phyloP scores from a whole-genome alignment of 2,888 invertebrate genomes.

The Sycophila texana region DNA sequence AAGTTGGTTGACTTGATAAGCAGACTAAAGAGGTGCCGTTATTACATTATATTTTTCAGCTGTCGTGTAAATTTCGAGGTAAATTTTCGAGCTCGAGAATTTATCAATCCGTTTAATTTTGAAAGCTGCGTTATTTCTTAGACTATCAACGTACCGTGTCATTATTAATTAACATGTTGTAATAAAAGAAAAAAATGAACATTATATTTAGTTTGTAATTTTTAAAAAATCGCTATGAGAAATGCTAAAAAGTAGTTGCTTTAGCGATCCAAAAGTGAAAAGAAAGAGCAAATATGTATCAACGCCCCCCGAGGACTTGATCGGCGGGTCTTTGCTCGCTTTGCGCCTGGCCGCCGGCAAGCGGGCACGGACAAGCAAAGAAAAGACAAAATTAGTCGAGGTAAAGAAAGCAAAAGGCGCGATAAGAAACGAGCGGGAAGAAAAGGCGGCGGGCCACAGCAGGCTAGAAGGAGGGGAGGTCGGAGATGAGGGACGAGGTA shows the following conservation, averaged over 20 bases:
- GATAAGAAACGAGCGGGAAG: slow-evolving; percentile 25
- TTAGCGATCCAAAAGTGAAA: no score
- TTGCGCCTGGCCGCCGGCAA: slow-evolving; percentile 55
- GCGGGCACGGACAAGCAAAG: slow-evolving; percentile 44
- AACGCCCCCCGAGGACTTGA: slow-evolving; percentile 59
- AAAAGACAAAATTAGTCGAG: slow-evolving; percentile 55
- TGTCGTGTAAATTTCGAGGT: no score
- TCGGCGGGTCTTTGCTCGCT: slow-evolving; percentile 51
- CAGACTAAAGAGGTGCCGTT: background rate
- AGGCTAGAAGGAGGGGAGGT: background rate
- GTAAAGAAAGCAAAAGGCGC: slow-evolving; percentile 31
- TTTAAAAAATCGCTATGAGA: no score
- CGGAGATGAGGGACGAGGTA: slow-evolving; percentile 43
- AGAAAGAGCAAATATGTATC: slow-evolving; percentile 62
- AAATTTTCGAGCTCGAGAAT: no score
- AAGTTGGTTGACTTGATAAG: background rate
- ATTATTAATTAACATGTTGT: no score
- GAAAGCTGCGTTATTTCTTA: no score
- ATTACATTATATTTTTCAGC: no score
- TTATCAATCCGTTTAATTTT: no score
- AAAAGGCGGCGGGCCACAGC: slow-evolving; percentile 3
- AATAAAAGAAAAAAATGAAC: no score
- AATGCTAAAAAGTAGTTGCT: no score
- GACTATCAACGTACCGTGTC: no score
- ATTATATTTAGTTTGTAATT: no score